Evolutionary conservation across 2,888 invertebrate species (phyloP).

Genomic region (Zele albiditarsus): DNA sequence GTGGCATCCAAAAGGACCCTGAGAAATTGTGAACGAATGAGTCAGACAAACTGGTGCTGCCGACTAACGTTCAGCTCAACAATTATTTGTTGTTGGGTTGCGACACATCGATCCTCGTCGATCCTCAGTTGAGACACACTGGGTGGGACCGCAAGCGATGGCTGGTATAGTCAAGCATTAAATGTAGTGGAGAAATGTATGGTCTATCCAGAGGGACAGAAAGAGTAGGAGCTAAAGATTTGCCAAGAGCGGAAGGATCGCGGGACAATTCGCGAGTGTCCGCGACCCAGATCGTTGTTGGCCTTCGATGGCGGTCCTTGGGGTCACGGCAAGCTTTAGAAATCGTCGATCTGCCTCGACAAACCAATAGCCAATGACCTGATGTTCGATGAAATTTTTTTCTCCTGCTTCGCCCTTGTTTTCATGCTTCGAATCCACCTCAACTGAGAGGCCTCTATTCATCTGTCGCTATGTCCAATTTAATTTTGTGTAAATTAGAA

Average conservation of each 20-base stretch:
- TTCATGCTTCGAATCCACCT: not conserved
- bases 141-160: not conserved
- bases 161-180: not conserved
- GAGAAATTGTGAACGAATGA: not conserved
- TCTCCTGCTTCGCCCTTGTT: slow-evolving; percentile 1
- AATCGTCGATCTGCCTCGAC: slow-evolving; percentile 52
- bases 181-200: slow-evolving; percentile 17
- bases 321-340: slow-evolving; percentile 60
- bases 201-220: slow-evolving; percentile 39
- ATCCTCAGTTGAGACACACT: slow-evolving; percentile 13
- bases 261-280: slow-evolving; percentile 63
- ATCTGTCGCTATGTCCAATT: not conserved
- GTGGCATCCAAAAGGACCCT: not conserved
- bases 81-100: slow-evolving; percentile 9
- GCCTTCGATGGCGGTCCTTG: slow-evolving; percentile 64
- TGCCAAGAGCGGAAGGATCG: slow-evolving; percentile 66
- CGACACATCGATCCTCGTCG: slow-evolving; percentile 21
- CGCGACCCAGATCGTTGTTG: slow-evolving; percentile 66
- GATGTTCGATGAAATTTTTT: slow-evolving; percentile 23
- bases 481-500: not conserved
- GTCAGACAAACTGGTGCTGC: slow-evolving; percentile 37
- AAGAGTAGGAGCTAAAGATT: slow-evolving; percentile 46
- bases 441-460: not conserved
- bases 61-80: slow-evolving; percentile 20
- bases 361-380: slow-evolving; percentile 33